Percentiles rank a stretch among this genome's conserved stretches.
phyloP scores from a whole-genome alignment of 2,888 invertebrate genomes.

The Mesorhabditis sp. region DNA sequence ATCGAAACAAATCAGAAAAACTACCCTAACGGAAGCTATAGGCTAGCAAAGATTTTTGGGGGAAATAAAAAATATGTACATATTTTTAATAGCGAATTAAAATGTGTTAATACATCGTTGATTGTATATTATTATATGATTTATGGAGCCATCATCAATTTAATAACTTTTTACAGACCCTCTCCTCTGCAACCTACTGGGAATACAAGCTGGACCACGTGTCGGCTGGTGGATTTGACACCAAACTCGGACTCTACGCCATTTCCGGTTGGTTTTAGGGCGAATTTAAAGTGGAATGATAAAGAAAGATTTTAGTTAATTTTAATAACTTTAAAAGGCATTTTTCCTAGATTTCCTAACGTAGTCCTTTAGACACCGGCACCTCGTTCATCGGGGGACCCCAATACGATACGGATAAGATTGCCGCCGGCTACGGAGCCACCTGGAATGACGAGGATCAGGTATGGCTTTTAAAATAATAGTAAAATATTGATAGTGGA shows the following conservation, averaged over 20 bases:
- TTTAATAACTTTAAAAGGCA: no score
- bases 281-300: not conserved
- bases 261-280: not conserved
- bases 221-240: conserved; percentile 16
- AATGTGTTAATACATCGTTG: no score
- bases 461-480: not conserved
- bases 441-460: not conserved
- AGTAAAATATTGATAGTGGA: not conserved
- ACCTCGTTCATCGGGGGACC: conserved; percentile 30
- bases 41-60: no score
- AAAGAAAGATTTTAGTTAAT: no score
- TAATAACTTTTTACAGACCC: not conserved
- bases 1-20: not conserved
- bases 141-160: no score
- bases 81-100: no score
- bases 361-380: conserved; percentile 22
- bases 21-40: no score
- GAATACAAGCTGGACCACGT: conserved; percentile 19
- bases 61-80: no score
- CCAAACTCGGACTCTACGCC: conserved; percentile 4
- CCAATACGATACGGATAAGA: conserved; percentile 18
- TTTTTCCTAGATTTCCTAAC: no score
- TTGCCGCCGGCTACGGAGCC: conserved; percentile 9
- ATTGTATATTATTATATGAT: no score
- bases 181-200: not conserved